Base-by-base conservation (phyloP, 2,113 vertebrate genomes). In the Seriola rivoliana region DNA sequence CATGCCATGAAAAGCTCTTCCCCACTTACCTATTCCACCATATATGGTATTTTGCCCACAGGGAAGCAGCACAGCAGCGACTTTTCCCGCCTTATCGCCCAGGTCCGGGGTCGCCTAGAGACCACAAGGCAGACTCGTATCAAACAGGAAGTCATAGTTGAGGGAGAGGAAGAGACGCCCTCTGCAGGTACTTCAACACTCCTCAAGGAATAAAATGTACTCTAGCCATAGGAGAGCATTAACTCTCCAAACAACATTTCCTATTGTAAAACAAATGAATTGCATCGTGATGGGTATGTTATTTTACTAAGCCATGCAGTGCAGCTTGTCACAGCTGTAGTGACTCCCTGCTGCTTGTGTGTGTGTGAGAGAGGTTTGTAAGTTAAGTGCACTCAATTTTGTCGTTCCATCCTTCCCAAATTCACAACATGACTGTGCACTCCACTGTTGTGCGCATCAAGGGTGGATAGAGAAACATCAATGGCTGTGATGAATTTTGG, bases 41-140 rank as follows among this genome's bases (percentile, higher is more conserved):
- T 59, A 52, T 81, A 12, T 70, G 2, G 1, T 68, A 14, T 74
- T 89, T 1, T 83, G 5, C 4, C 95, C 93, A 58, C 91, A 99
- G 98, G 97, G 46, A 97, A 95, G 84, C 95, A 96, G 74, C 96
- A 99, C 94, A 95, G 94, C 75, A 93, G 58, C 17, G 97, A 97
- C 78, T 99, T 99, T 84, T 94, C 95, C 4, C 90, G 93, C 55
- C 93, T 99, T 85, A 95, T 99, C 83, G 93, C 96, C 72, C 96
- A 98, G 73, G 95, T 98, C 57, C 96, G 93, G 69, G 95, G 93
- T 63, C 94, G 93, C 64, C 94, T 95, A 82, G 95, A 95, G 88
- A 95, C 92, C 36, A 84, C 7, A 13, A 90, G 65, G 59, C 87
- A 59, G 72, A 69, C 78, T 42, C 55, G 14, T 52, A 63, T 84